Conservation (phyloP, 2,113 vertebrate genomes). For the Dasyornis broadbenti region DNA sequence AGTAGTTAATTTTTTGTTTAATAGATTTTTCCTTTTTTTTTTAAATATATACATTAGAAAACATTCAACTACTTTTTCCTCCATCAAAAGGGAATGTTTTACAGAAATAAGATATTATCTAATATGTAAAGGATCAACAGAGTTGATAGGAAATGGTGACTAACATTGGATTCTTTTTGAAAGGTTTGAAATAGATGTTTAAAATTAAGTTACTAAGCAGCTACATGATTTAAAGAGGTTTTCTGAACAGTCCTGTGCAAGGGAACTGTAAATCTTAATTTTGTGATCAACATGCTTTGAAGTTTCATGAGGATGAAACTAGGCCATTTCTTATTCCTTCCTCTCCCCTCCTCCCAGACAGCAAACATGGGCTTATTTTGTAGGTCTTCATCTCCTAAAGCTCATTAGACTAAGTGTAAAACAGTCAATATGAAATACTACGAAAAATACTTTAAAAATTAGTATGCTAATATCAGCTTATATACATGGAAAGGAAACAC, state of each 20-base stretch:
- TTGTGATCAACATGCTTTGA: not conserved
- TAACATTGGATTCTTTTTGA: not conserved
- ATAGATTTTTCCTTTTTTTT: not conserved
- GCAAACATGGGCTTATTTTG: not conserved
- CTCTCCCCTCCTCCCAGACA: not conserved
- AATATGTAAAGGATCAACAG: not conserved
- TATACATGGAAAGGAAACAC: not conserved
- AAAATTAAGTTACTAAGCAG: not conserved
- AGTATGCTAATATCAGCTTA: not conserved
- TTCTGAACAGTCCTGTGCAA: not conserved
- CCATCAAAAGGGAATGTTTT: not conserved
- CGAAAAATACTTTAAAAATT: not conserved
- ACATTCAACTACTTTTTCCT: not conserved
- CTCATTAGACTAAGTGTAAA: not conserved
- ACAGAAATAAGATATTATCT: not conserved
- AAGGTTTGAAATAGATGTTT: not conserved
- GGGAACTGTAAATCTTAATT: not conserved
- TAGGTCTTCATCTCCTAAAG: not conserved
- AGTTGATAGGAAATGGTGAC: not conserved
- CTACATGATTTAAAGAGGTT: not conserved
- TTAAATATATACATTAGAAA: not conserved
- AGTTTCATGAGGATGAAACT: not conserved
- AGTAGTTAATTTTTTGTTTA: not conserved
- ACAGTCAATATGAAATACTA: not conserved
- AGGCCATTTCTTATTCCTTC: not conserved